Evolutionary conservation across 1,140 invertebrate genomes (phyloP).

Genomic region (Yoshiicerus persimilis): DNA sequence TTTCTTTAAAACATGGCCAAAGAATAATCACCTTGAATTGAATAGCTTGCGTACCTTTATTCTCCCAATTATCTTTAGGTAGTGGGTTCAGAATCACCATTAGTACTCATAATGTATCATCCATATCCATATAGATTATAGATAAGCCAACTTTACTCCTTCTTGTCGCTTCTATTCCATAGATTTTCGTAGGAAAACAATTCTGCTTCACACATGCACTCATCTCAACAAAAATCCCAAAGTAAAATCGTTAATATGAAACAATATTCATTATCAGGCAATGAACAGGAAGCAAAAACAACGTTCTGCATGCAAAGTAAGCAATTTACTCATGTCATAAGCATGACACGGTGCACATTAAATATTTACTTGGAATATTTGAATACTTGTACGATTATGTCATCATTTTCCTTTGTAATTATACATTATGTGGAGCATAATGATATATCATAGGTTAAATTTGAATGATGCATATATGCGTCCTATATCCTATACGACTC

Average conservation of each 20-base stretch:
- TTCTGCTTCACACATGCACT: background rate
- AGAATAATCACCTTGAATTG: background rate
- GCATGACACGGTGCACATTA: background rate
- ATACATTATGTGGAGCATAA: too few species aligned
- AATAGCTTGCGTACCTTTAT: background rate
- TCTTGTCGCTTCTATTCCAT: background rate
- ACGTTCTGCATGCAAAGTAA: background rate
- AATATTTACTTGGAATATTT: background rate
- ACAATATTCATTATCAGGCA: too few species aligned
- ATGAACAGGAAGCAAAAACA: too few species aligned
- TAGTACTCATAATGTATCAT: background rate
- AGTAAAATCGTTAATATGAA: background rate
- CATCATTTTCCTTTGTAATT: background rate
- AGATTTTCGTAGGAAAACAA: background rate
- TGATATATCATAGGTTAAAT: too few species aligned
- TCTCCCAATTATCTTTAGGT: too few species aligned
- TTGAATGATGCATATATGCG: too few species aligned
- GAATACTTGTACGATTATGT: background rate
- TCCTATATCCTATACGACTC: too few species aligned
- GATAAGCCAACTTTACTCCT: too few species aligned
- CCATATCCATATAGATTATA: background rate
- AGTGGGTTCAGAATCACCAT: background rate
- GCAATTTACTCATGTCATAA: background rate
- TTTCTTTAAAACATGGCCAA: background rate
- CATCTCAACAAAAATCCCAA: background rate